Base-by-base conservation (phyloP, 2,888 invertebrate genomes). In the Koerneria pararmatus region DNA sequence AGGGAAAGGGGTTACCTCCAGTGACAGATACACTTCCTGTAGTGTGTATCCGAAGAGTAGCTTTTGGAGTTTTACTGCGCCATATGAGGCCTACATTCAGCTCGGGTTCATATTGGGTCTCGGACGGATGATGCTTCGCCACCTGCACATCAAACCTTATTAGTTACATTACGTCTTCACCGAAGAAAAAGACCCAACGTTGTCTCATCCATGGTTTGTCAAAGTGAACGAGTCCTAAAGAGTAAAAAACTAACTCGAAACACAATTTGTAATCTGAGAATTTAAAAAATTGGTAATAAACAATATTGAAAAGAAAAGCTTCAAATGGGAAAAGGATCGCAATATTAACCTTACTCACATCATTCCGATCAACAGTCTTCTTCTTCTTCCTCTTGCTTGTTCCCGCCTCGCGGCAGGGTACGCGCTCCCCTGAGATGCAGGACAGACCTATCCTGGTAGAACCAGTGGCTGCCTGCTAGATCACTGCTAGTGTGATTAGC, bases 11-110 rank as follows among this genome's bases (percentile, higher is more conserved):
- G 61, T 58, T 51, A 81, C 81, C 80, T 75, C 83, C 83, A 57
- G 83, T 78, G 22, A 83, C 77, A 32, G 78, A 79, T 48, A 82
- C 74, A 19, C 74, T 75, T 29, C 83, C 83, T 11, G 83, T 83
- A 8, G 83, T 83, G 68, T 82, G 79, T 49, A 83, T 78, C 11
- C 81, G 74, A 11, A 83, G 70, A 1, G 77, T 77, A 3, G 79
- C 80, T 67, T 83, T 82, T 0, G 82, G 83, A 2, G 74, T 71
- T 8, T 59, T 63, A 11, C 69, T 73, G 49, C 74, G 69, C 82
- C 82, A 83, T 6, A 79, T 71, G 27, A 83, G 69, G 31, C 83
- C 83, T 3, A 77, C 76, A 2, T 72, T 72, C 53, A 83, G 66
- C 67, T 83, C 83, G 8, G 82, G 83, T 57, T 83, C 83, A 67